Percentiles rank a stretch among this genome's conserved stretches.
phyloP scores from a whole-genome alignment of 1,140 invertebrate species.

The Amphibalanus amphitrite region DNA sequence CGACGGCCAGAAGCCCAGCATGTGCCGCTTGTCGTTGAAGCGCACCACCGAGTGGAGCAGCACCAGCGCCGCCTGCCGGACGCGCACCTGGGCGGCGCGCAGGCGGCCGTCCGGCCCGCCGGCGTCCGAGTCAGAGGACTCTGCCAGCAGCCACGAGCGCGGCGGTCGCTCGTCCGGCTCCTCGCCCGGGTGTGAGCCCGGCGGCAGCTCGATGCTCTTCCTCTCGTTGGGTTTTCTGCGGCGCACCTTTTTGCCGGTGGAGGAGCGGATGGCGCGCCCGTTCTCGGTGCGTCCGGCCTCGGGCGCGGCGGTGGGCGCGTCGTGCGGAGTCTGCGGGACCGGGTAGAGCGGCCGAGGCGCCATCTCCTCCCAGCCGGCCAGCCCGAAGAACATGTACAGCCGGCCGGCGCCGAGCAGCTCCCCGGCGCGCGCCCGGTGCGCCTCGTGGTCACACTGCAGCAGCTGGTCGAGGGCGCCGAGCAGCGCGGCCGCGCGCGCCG shows the following conservation, averaged over 20 bases:
- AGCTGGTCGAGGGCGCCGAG: not conserved
- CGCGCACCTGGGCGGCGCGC: not conserved
- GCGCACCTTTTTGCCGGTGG: not conserved
- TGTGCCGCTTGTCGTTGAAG: not conserved
- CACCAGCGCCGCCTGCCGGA: not conserved
- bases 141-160: not conserved
- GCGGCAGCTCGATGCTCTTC: not conserved
- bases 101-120: not conserved
- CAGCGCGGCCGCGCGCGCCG: not conserved
- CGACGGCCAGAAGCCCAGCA: conserved; percentile 2
- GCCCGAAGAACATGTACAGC: not conserved
- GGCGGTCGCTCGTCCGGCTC: not conserved
- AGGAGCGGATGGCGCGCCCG: not conserved
- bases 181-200: not conserved
- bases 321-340: not conserved
- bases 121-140: not conserved
- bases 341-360: not conserved
- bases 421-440: not conserved
- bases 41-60: not conserved
- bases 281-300: not conserved
- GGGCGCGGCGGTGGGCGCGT: not conserved
- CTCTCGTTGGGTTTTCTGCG: not conserved
- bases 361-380: not conserved
- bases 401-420: not conserved
- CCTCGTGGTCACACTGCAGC: not conserved